Percentiles rank a stretch among this genome's conserved stretches.
These are phyloP conservation scores for Lethenteron reissneri DNA, from an alignment of 2,113 vertebrate species.

Conservation along the genomic window DNA sequence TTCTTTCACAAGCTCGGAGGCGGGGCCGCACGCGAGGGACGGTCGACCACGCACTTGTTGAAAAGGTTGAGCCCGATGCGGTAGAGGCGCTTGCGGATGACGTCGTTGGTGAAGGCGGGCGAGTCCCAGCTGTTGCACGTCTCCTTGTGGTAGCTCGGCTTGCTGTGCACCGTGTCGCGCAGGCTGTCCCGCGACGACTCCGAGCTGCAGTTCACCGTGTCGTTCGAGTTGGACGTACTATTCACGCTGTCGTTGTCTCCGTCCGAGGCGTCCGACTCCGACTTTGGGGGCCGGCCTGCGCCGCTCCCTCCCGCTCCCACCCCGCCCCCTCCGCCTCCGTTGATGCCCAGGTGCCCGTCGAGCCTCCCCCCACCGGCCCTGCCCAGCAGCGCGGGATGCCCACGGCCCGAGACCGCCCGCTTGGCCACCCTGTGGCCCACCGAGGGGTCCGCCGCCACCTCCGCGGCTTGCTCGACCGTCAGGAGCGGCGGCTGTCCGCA, in stretches of 20 bases:
- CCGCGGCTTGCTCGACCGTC: neutral
- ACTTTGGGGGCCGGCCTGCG: slow-evolving; percentile 18
- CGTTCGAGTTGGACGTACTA: slow-evolving; percentile 73
- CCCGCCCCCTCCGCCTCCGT: slow-evolving; percentile 13
- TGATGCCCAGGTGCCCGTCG: slow-evolving; percentile 48
- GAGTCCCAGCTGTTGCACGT: slow-evolving; percentile 3
- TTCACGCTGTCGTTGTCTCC: slow-evolving; percentile 71
- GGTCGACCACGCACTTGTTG: neutral
- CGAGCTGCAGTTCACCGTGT: slow-evolving; percentile 79
- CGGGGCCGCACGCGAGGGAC: no score
- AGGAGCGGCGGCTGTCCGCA: neutral
- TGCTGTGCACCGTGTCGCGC: slow-evolving; percentile 31
- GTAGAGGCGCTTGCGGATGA: slow-evolving; percentile 6
- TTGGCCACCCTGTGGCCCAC: neutral
- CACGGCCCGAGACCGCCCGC: neutral
- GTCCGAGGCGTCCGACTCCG: slow-evolving; percentile 33
- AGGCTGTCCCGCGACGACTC: slow-evolving; percentile 68
- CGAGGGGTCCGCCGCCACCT: neutral
- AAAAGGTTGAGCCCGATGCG: slow-evolving; percentile 6
- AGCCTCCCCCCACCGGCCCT: slow-evolving; percentile 16
- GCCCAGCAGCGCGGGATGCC: slow-evolving; percentile 1
- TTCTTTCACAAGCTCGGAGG: no score
- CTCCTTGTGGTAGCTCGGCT: slow-evolving; percentile 1
- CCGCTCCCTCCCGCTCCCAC: no score
- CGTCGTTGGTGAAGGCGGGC: slow-evolving; percentile 6